phyloP scores from a whole-genome alignment of 2,797 vertebrate species.

The Nannoperca obscura region DNA sequence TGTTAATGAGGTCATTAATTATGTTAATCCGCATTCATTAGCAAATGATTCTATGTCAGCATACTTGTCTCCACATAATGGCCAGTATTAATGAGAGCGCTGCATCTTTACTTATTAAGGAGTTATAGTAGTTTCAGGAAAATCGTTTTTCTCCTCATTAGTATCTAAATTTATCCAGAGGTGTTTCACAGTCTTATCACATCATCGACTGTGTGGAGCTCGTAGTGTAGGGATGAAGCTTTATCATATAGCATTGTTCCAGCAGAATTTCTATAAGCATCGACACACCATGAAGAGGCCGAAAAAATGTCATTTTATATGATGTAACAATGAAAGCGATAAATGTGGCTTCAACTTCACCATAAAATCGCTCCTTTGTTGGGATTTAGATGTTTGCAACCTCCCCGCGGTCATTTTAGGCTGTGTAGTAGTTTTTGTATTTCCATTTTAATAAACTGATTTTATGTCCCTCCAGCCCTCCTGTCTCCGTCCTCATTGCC shows the following conservation, averaged over 20 bases:
- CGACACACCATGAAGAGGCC: background rate
- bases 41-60: slow-evolving; percentile 74
- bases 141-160: slow-evolving; percentile 56
- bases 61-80: slow-evolving; percentile 58
- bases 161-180: slow-evolving; percentile 65
- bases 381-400: slow-evolving; percentile 6
- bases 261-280: background rate
- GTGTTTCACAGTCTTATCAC: slow-evolving; percentile 47
- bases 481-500: slow-evolving; percentile 31
- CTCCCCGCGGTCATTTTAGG: slow-evolving; percentile 4
- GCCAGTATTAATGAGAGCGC: slow-evolving; percentile 61
- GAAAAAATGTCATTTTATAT: background rate
- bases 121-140: slow-evolving; percentile 39
- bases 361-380: slow-evolving; percentile 11
- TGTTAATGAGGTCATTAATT: slow-evolving; percentile 81
- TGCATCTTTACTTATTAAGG: slow-evolving; percentile 63
- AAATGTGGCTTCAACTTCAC: slow-evolving; percentile 12
- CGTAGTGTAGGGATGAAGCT: background rate
- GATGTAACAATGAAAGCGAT: background rate
- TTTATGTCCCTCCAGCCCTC: slow-evolving; percentile 31
- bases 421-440: background rate
- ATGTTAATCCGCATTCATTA: slow-evolving; percentile 78
- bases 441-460: slow-evolving; percentile 45
- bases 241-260: background rate
- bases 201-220: slow-evolving; percentile 19